phyloP scores from a whole-genome alignment of 2,888 invertebrate species.

The Bedellia somnulentella region DNA sequence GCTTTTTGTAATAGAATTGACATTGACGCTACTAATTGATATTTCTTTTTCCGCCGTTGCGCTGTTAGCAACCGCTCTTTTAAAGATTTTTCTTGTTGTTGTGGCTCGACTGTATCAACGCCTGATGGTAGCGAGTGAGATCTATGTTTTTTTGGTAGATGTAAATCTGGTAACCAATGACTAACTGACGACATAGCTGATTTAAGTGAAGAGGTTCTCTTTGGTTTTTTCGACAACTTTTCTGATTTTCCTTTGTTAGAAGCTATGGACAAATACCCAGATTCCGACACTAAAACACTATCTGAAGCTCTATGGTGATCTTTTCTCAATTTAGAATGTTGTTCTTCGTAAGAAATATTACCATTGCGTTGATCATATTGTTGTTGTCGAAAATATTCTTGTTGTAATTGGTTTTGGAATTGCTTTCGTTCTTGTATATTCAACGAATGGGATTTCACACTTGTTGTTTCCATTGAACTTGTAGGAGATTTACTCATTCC shows the following conservation, averaged over 20 bases:
- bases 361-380: slow-evolving; percentile 57
- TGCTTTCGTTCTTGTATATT: slow-evolving; percentile 57
- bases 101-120: slow-evolving; percentile 58
- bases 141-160: slow-evolving; percentile 75
- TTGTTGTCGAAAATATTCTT: slow-evolving; percentile 56
- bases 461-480: slow-evolving; percentile 63
- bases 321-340: slow-evolving; percentile 32
- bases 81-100: slow-evolving; percentile 46
- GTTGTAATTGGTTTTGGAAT: slow-evolving; percentile 55
- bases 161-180: slow-evolving; percentile 79
- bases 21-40: slow-evolving; percentile 79
- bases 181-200: slow-evolving; percentile 80
- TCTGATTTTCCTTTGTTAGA: slow-evolving; percentile 60
- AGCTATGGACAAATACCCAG: slow-evolving; percentile 76
- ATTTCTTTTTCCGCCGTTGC: slow-evolving; percentile 73
- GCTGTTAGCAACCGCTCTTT: slow-evolving; percentile 50
- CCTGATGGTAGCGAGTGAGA: slow-evolving; percentile 82
- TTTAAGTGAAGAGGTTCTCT: slow-evolving; percentile 73
- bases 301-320: slow-evolving; percentile 45
- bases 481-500: slow-evolving; percentile 59
- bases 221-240: slow-evolving; percentile 66
- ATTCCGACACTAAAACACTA: slow-evolving; percentile 72
- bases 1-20: slow-evolving; percentile 86
- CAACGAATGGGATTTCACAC: slow-evolving; percentile 60
- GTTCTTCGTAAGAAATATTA: slow-evolving; percentile 34